These are phyloP conservation scores for Drosophila prostipennis DNA, from an alignment of 2,888 invertebrate genomes.

Conservation along the genomic window DNA sequence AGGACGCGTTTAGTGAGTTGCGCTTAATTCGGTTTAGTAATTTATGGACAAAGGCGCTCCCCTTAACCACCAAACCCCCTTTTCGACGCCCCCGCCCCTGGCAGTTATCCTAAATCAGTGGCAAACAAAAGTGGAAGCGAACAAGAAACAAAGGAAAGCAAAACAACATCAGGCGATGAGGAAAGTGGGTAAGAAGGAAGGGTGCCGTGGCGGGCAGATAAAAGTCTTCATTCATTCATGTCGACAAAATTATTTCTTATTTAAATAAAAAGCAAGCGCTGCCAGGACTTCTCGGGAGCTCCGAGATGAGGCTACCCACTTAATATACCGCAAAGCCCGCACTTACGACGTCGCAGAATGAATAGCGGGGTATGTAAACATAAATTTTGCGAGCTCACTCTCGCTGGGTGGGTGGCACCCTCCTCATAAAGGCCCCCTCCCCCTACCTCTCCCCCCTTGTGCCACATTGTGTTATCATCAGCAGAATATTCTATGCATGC, in stretches of 20 bases:
- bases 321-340: conserved; percentile 79
- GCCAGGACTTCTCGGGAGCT: conserved; percentile 37
- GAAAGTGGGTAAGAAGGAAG: conserved; percentile 2
- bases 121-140: conserved; percentile 49
- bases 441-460: background rate
- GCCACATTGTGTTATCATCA: conserved; percentile 77
- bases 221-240: conserved; percentile 81
- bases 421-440: conserved; percentile 1
- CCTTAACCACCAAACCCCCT: conserved; percentile 26
- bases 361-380: conserved; percentile 79
- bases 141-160: conserved; percentile 49
- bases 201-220: conserved; percentile 61
- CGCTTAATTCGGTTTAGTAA: conserved; percentile 79
- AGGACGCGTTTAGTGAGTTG: conserved; percentile 77
- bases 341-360: conserved; percentile 72
- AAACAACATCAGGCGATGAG: conserved; percentile 27
- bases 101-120: conserved; percentile 37
- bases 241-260: conserved; percentile 81
- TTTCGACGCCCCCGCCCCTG: background rate
- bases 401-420: conserved; percentile 15
- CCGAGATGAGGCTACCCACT: conserved; percentile 71
- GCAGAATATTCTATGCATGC: conserved; percentile 80
- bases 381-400: conserved; percentile 77
- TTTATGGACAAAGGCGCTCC: conserved; percentile 67
- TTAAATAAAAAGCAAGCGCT: conserved; percentile 75